These are phyloP conservation scores for Scrobipalpa atriplicella DNA, from an alignment of 2,888 invertebrate genomes.

Conservation along the genomic window DNA sequence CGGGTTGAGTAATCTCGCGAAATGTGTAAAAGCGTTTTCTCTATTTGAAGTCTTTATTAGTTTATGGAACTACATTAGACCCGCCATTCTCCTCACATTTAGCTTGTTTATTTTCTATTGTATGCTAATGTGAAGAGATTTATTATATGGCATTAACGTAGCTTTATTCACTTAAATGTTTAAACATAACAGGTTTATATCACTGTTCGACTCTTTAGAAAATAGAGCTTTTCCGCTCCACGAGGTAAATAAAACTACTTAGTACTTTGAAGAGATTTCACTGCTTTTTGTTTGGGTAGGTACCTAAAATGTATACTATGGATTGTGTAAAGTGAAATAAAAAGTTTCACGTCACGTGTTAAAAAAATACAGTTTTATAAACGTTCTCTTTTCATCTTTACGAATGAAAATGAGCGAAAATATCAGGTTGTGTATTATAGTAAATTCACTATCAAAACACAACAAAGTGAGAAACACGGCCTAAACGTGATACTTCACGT, in stretches of 20 bases:
- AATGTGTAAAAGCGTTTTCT: conserved; percentile 26
- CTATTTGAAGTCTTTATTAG: conserved; percentile 23
- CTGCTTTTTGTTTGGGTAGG: too few relatives aligned
- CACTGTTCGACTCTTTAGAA: not conserved
- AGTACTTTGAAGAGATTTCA: too few relatives aligned
- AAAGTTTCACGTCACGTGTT: too few relatives aligned
- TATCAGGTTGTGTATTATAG: too few relatives aligned
- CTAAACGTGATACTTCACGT: conserved; percentile 45
- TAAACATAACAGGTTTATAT: not conserved
- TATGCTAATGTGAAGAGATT: conserved; percentile 23
- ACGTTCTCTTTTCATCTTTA: too few relatives aligned
- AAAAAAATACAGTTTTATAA: too few relatives aligned
- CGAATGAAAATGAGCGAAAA: too few relatives aligned
- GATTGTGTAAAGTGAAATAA: too few relatives aligned
- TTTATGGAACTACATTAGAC: conserved; percentile 20
- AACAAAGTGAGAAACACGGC: conserved; percentile 12
- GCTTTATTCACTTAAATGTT: conserved; percentile 13
- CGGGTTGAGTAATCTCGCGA: conserved; percentile 6
- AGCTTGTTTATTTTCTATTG: conserved; percentile 24
- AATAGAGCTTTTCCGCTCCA: not conserved
- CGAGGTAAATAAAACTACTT: too few relatives aligned
- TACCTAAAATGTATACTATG: too few relatives aligned
- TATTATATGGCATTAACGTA: conserved; percentile 16
- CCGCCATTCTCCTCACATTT: conserved; percentile 21
- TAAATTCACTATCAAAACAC: not conserved